These are phyloP conservation scores for Limnephilus marmoratus DNA, from an alignment of 2,888 invertebrate species.

Conservation along the genomic window DNA sequence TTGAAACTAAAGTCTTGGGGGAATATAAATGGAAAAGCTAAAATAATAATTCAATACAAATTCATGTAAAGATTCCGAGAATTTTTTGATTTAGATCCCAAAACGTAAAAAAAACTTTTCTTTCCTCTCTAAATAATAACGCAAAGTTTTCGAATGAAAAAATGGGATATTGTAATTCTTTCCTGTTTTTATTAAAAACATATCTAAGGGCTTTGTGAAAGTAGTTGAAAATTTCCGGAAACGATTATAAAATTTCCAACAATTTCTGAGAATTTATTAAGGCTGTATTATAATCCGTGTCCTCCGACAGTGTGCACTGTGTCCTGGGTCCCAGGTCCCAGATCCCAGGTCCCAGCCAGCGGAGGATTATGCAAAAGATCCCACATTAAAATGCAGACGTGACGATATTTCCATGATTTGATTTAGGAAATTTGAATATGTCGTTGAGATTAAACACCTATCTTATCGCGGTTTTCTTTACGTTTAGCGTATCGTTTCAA, in stretches of 20 bases:
- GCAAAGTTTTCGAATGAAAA: neutral
- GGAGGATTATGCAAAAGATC: constrained; percentile 16
- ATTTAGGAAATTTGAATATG: constrained; percentile 10
- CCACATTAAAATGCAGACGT: constrained; percentile 37
- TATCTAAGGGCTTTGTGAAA: neutral
- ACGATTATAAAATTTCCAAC: neutral
- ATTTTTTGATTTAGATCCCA: neutral
- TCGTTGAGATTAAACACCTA: neutral
- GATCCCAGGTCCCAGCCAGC: neutral
- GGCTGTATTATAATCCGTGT: neutral
- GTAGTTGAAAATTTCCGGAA: neutral
- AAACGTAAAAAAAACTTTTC: neutral
- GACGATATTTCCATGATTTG: constrained; percentile 22
- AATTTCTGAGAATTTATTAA: neutral
- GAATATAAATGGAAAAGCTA: neutral
- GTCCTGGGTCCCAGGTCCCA: neutral
- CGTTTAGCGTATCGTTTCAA: neutral
- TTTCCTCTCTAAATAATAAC: neutral
- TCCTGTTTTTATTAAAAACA: neutral
- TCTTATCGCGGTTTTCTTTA: neutral
- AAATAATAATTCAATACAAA: neutral
- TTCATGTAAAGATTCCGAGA: neutral
- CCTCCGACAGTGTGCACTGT: neutral
- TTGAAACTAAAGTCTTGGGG: neutral
- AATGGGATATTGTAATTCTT: neutral